A percentile compares a stretch with the other conserved stretches of the same genome.
Evolutionary conservation across 2,888 invertebrate species (phyloP).

Genomic region (Drosophila silvestris): DNA sequence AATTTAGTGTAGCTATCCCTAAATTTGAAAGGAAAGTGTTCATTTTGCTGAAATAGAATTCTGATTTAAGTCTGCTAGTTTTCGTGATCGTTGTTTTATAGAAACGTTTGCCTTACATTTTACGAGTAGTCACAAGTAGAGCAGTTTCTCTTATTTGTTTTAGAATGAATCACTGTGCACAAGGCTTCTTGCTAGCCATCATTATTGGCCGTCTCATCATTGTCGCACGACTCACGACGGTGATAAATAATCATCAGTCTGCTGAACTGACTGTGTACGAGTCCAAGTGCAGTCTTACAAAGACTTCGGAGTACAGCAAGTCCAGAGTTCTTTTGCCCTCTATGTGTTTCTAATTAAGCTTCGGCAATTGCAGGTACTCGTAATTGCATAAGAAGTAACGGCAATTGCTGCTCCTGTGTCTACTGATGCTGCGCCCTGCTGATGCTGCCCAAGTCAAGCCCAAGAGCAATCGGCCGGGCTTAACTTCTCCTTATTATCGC

Average conservation of each 20-base stretch:
- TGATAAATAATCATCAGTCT: slow-evolving; percentile 79
- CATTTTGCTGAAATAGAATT: background rate
- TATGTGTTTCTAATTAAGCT: slow-evolving; percentile 73
- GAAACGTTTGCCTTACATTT: background rate
- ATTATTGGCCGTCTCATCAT: slow-evolving; percentile 63
- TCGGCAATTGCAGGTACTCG: slow-evolving; percentile 68
- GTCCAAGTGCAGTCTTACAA: slow-evolving; percentile 19
- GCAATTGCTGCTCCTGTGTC: slow-evolving; percentile 60
- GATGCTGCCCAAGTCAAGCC: slow-evolving; percentile 30
- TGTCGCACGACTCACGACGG: slow-evolving; percentile 82
- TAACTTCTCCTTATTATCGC: slow-evolving; percentile 70
- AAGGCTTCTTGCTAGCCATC: slow-evolving; percentile 17
- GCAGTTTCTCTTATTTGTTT: background rate
- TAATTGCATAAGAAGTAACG: slow-evolving; percentile 78
- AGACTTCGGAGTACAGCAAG: slow-evolving; percentile 19
- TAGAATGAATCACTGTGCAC: slow-evolving; percentile 32
- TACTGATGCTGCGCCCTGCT: slow-evolving; percentile 9
- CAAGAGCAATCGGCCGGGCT: slow-evolving; percentile 43
- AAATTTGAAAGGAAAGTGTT: background rate
- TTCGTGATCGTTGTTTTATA: background rate
- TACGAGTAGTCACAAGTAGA: background rate
- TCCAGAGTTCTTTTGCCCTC: slow-evolving; percentile 36
- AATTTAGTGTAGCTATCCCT: background rate
- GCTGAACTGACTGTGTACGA: slow-evolving; percentile 21
- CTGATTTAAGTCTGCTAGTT: background rate